phyloP scores from a whole-genome alignment of 2,888 invertebrate species.

The Epistrophe eligans region DNA sequence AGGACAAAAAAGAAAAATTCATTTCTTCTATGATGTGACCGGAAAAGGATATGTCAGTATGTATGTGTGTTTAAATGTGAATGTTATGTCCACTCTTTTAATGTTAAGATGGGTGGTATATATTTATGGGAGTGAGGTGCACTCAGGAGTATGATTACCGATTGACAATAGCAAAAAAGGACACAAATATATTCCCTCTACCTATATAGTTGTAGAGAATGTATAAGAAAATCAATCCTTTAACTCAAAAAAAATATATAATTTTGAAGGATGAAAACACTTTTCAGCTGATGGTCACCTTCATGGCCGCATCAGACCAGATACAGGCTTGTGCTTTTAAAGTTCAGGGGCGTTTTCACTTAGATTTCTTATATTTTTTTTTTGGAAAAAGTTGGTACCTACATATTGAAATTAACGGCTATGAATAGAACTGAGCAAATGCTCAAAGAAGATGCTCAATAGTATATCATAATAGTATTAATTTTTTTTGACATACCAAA shows the following conservation, averaged over 20 bases:
- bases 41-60: slow-evolving; percentile 60
- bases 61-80: slow-evolving; percentile 42
- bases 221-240: slow-evolving; percentile 68
- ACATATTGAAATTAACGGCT: no score
- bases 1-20: slow-evolving; percentile 67
- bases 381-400: no score
- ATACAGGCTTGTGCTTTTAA: background rate
- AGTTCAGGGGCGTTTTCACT: no score
- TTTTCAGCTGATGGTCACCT: slow-evolving; percentile 57
- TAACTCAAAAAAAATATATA: slow-evolving; percentile 40
- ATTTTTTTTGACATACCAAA: no score
- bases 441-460: no score
- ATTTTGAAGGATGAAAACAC: slow-evolving; percentile 52
- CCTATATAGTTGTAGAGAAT: background rate
- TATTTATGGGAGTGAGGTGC: slow-evolving; percentile 31
- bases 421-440: no score
- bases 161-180: slow-evolving; percentile 74
- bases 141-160: slow-evolving; percentile 74
- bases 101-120: slow-evolving; percentile 27
- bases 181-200: slow-evolving; percentile 49
- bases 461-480: no score
- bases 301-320: background rate
- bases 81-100: slow-evolving; percentile 59
- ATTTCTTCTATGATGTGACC: slow-evolving; percentile 73
- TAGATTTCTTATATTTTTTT: no score